Evolutionary conservation across 1,140 invertebrate genomes (phyloP).

Genomic region (Anoplophora glabripennis): DNA sequence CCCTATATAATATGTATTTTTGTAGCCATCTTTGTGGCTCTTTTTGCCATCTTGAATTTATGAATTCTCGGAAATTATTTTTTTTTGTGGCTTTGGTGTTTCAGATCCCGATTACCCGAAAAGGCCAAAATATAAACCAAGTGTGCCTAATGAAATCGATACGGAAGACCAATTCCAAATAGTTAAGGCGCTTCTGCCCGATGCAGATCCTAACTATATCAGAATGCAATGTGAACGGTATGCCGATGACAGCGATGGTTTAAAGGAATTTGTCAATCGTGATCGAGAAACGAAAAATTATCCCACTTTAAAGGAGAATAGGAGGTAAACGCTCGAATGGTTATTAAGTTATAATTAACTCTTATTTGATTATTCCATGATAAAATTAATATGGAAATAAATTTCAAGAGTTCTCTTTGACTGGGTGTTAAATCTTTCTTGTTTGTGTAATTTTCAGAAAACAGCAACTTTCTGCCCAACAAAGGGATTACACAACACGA

Average conservation of each 20-base stretch:
- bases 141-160: constrained; percentile 26
- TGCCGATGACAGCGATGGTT: constrained; percentile 19
- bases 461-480: constrained; percentile 42
- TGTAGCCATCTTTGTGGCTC: too few relatives aligned
- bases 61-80: too few relatives aligned
- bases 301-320: constrained; percentile 55
- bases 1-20: too few relatives aligned
- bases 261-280: constrained; percentile 47
- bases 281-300: constrained; percentile 51
- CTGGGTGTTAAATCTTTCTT: too few relatives aligned
- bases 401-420: too few relatives aligned
- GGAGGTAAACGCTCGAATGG: constrained; percentile 31
- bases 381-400: too few relatives aligned
- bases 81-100: not conserved
- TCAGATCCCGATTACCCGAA: constrained; percentile 17
- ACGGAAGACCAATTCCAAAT: constrained; percentile 45
- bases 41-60: not conserved
- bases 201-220: constrained; percentile 57
- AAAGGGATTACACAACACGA: constrained; percentile 49
- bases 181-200: constrained; percentile 46
- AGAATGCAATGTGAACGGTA: constrained; percentile 33
- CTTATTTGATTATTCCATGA: too few relatives aligned
- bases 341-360: too few relatives aligned
- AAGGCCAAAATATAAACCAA: constrained; percentile 12
- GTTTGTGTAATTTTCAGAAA: constrained; percentile 14